Percentiles rank a stretch among this genome's conserved stretches.
phyloP scores from a whole-genome alignment of 2,888 invertebrate species.

The Epsilonema sp. region DNA sequence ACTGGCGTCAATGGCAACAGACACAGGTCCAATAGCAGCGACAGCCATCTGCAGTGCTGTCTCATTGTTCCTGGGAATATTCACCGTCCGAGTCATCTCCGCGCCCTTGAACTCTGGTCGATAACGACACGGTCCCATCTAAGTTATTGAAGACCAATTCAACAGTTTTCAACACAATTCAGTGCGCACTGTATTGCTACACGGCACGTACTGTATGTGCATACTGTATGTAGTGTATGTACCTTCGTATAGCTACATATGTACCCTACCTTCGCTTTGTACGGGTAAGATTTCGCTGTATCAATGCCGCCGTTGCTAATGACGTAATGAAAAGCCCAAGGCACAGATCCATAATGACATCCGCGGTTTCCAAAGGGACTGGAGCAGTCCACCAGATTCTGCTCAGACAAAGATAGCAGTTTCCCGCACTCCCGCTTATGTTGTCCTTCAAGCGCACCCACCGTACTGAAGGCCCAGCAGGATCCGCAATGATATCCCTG shows the following conservation, averaged over 20 bases:
- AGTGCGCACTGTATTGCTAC: too few species aligned
- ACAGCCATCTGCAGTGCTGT: conserved; percentile 10
- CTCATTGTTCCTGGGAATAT: conserved; percentile 14
- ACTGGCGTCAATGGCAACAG: conserved; percentile 12
- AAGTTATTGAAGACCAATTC: neutral
- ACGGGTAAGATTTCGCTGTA: conserved; percentile 62
- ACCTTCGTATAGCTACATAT: too few species aligned
- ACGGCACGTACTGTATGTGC: too few species aligned
- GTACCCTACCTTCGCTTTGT: conserved; percentile 43
- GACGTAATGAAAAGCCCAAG: conserved; percentile 31
- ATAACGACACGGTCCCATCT: conserved; percentile 13
- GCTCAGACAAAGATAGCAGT: conserved; percentile 37
- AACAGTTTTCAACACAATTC: too few species aligned
- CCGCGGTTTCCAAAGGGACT: conserved; percentile 32
- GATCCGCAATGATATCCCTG: conserved; percentile 63
- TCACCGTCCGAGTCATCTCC: conserved; percentile 13
- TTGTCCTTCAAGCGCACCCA: conserved; percentile 32
- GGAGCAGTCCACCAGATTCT: conserved; percentile 34
- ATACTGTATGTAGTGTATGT: too few species aligned
- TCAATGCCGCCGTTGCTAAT: conserved; percentile 51
- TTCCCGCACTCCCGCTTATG: conserved; percentile 32
- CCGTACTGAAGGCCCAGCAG: conserved; percentile 35
- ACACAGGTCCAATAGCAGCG: conserved; percentile 10
- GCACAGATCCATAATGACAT: conserved; percentile 36
- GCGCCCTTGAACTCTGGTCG: conserved; percentile 10